phyloP scores from a whole-genome alignment of 1,140 invertebrate genomes.

The Drosophila lacertosa region DNA sequence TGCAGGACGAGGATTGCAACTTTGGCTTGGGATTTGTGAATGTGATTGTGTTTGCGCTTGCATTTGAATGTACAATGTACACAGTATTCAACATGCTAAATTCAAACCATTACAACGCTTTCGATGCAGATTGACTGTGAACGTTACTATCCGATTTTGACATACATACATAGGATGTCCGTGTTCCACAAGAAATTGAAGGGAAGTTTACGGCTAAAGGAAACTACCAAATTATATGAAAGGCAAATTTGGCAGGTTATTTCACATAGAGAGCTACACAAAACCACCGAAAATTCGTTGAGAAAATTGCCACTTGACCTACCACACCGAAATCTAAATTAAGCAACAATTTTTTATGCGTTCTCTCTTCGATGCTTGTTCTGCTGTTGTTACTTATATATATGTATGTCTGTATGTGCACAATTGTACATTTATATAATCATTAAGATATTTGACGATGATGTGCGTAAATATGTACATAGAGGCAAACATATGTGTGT shows the following conservation, averaged over 20 bases:
- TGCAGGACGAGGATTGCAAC: neutral
- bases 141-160: too few relatives aligned
- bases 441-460: neutral
- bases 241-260: too few relatives aligned
- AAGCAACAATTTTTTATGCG: constrained; percentile 60
- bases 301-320: constrained; percentile 78
- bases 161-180: too few relatives aligned
- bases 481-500: neutral
- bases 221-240: too few relatives aligned
- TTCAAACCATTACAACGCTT: too few relatives aligned
- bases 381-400: neutral
- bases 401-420: neutral
- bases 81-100: too few relatives aligned
- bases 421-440: neutral
- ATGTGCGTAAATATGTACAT: neutral
- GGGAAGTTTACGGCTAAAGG: too few relatives aligned
- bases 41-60: too few relatives aligned
- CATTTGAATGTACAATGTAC: too few relatives aligned
- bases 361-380: constrained; percentile 25
- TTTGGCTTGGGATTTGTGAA: too few relatives aligned
- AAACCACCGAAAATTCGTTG: constrained; percentile 36
- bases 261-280: neutral
- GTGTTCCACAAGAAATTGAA: too few relatives aligned
- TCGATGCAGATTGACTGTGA: too few relatives aligned
- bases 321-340: constrained; percentile 78